Conservation (phyloP, 2,113 vertebrate genomes). For the Paraplagusia blochii region DNA sequence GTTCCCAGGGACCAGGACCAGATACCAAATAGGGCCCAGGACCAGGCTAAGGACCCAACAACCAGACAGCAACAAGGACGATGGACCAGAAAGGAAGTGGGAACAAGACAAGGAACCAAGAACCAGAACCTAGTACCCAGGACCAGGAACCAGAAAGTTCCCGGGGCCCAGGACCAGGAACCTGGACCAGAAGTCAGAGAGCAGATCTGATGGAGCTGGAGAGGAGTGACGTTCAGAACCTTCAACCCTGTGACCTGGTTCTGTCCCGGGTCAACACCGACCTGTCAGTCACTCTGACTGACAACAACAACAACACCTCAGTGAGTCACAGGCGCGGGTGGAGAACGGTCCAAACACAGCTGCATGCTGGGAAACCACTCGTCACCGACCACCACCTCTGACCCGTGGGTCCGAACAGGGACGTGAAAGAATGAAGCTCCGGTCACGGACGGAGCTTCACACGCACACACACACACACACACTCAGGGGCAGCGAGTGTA, state of each 20-base stretch:
- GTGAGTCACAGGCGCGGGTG: slow-evolving; percentile 42
- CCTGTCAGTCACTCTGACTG: slow-evolving; percentile 37
- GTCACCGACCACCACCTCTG: slow-evolving; percentile 66
- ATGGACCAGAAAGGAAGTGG: too few species aligned
- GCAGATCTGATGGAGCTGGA: slow-evolving; percentile 63
- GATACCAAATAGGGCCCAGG: too few species aligned
- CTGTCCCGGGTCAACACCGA: slow-evolving; percentile 34
- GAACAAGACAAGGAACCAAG: too few species aligned
- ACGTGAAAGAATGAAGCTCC: slow-evolving; percentile 49
- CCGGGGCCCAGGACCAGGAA: too few species aligned
- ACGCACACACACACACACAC: slow-evolving; percentile 12
- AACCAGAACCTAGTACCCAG: too few species aligned
- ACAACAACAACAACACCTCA: slow-evolving; percentile 2
- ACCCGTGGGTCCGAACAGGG: slow-evolving; percentile 64
- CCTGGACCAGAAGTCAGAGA: slow-evolving; percentile 61
- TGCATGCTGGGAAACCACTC: slow-evolving; percentile 57
- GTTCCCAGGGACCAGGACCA: too few species aligned
- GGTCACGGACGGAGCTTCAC: slow-evolving; percentile 47
- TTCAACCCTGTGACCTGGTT: slow-evolving; percentile 44
- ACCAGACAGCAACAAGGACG: too few species aligned
- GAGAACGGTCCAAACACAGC: slow-evolving; percentile 48
- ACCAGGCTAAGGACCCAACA: too few species aligned
- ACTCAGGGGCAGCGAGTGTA: too few species aligned
- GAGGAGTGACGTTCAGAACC: slow-evolving; percentile 51
- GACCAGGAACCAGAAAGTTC: too few species aligned